Conservation (phyloP, 2,113 vertebrate species). For the Isurus oxyrinchus region DNA sequence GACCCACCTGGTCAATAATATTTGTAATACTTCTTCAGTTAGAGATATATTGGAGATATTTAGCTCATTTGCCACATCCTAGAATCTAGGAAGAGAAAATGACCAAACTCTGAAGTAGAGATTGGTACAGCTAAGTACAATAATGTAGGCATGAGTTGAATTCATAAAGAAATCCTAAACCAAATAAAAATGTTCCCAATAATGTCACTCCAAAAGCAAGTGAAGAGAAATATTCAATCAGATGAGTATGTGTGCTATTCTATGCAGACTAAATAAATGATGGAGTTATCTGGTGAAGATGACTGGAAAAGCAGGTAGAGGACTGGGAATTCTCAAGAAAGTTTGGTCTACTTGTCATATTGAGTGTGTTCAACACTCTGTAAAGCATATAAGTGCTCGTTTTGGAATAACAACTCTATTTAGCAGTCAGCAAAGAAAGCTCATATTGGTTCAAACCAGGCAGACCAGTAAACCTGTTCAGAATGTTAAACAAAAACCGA, state of each 20-base stretch:
- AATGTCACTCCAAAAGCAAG: constrained; percentile 83
- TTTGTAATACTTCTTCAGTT: not conserved
- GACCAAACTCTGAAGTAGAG: constrained; percentile 84
- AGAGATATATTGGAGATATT: not conserved
- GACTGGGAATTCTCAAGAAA: not conserved
- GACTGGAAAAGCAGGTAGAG: not conserved
- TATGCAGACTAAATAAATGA: not conserved
- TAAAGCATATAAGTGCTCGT: not conserved
- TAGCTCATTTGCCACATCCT: not conserved
- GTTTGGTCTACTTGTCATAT: not conserved
- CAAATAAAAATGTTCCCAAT: constrained; percentile 91
- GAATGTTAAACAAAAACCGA: no score
- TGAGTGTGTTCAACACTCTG: not conserved
- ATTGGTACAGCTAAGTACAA: constrained; percentile 91
- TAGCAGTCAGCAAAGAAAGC: not conserved
- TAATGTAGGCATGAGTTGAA: constrained; percentile 96
- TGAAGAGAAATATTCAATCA: constrained; percentile 82
- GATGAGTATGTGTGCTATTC: constrained; percentile 73
- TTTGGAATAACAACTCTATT: not conserved
- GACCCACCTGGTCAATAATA: not conserved
- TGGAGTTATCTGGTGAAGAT: not conserved
- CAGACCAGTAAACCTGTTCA: not conserved
- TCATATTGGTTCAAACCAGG: not conserved
- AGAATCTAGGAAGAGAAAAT: constrained; percentile 66
- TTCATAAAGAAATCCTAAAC: constrained; percentile 92